A percentile compares a stretch with the other conserved stretches of the same genome.
phyloP scores from a whole-genome alignment of 2,797 vertebrate genomes.

The Trachurus trachurus region DNA sequence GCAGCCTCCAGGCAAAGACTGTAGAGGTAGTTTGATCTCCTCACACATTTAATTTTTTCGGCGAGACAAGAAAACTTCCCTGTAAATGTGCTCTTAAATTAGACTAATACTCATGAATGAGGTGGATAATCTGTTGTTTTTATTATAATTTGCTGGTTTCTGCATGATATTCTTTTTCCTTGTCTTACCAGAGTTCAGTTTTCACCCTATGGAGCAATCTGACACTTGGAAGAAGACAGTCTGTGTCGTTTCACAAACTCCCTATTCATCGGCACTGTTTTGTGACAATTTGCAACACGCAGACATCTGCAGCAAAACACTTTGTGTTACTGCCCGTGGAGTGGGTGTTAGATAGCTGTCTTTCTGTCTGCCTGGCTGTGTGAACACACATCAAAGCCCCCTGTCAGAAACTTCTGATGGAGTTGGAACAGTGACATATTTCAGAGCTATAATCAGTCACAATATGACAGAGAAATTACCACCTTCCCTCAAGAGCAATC shows the following conservation, averaged over 20 bases:
- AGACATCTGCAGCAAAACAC: slow-evolving; percentile 31
- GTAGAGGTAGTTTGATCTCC: slow-evolving; percentile 59
- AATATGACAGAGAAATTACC: slow-evolving; percentile 83
- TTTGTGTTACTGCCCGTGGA: slow-evolving; percentile 53
- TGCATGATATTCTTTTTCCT: slow-evolving; percentile 10
- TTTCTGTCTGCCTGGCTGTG: slow-evolving; percentile 44
- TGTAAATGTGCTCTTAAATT: slow-evolving; percentile 39
- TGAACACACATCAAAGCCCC: slow-evolving; percentile 67
- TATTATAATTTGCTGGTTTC: slow-evolving; percentile 16
- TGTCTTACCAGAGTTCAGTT: slow-evolving; percentile 30
- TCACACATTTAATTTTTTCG: slow-evolving; percentile 46
- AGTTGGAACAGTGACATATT: slow-evolving; percentile 79
- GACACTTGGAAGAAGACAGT: slow-evolving; percentile 34
- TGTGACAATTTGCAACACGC: slow-evolving; percentile 39
- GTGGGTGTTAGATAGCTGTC: slow-evolving; percentile 65
- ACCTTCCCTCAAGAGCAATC: slow-evolving; percentile 81
- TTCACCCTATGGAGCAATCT: slow-evolving; percentile 4
- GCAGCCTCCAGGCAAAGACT: slow-evolving; percentile 64
- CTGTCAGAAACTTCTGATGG: slow-evolving; percentile 81
- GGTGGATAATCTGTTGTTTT: slow-evolving; percentile 18
- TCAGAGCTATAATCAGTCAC: slow-evolving; percentile 82
- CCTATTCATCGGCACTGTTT: slow-evolving; percentile 26
- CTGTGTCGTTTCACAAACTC: slow-evolving; percentile 26
- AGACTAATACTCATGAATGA: slow-evolving; percentile 6
- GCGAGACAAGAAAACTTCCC: slow-evolving; percentile 16